phyloP scores from a whole-genome alignment of 2,888 invertebrate genomes.

The Poecilobothrus nobilitatus region DNA sequence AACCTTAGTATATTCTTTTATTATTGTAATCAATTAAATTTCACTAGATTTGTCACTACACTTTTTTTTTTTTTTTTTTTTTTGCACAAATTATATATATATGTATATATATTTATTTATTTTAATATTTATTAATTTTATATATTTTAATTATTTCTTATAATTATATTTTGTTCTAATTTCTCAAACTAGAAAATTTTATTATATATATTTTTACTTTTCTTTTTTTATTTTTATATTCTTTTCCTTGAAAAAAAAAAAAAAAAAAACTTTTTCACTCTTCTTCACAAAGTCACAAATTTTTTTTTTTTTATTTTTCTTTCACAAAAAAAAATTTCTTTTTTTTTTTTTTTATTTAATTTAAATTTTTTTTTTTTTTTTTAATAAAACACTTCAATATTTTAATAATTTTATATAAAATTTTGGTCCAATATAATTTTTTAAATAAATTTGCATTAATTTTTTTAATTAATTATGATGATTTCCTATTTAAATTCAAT shows the following conservation, averaged over 20 bases:
- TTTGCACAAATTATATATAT: background rate
- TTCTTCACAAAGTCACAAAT: too few species aligned
- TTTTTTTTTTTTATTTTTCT: too few species aligned
- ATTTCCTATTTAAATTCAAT: background rate
- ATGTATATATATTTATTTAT: background rate
- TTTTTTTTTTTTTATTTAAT: background rate
- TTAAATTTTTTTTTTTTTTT: background rate
- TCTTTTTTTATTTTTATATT: background rate
- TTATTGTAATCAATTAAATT: too few species aligned
- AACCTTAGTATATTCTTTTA: too few species aligned
- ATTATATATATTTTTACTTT: too few species aligned
- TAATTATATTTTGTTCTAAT: background rate
- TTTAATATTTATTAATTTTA: background rate
- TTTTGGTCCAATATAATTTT: slow-evolving; percentile 1
- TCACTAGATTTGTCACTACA: too few species aligned
- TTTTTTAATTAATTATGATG: background rate
- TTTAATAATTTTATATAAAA: background rate
- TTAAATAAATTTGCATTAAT: background rate
- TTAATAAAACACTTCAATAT: background rate
- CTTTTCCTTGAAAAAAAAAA: slow-evolving; percentile 6
- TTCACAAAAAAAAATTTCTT: background rate
- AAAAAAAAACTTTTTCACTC: too few species aligned
- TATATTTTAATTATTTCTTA: background rate
- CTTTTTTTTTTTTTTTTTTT: background rate
- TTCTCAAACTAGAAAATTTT: background rate